Evolutionary conservation across 2,888 invertebrate genomes (phyloP).

Genomic region (Tholera decimalis): DNA sequence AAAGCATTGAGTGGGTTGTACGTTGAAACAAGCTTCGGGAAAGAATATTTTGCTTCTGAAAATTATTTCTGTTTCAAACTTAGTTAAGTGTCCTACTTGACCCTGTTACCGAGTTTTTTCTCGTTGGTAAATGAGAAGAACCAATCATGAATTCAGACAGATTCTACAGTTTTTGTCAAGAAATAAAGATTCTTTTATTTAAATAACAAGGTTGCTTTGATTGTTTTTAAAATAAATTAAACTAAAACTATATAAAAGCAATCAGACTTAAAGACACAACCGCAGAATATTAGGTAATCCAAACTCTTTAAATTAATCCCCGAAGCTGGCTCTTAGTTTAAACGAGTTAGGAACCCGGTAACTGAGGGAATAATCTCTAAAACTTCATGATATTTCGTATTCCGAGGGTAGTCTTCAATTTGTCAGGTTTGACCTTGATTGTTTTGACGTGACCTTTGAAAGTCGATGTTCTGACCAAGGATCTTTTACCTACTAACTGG

Average conservation of each 20-base stretch:
- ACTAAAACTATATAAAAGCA: conserved; percentile 20
- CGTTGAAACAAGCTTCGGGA: conserved; percentile 15
- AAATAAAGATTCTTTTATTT: not conserved
- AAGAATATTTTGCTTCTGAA: conserved; percentile 33
- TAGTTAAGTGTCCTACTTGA: conserved; percentile 3
- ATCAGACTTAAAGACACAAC: conserved; percentile 23
- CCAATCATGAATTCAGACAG: not conserved
- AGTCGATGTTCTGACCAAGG: conserved; percentile 24
- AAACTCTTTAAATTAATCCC: conserved; percentile 53
- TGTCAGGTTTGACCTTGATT: conserved; percentile 41
- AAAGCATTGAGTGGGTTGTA: conserved; percentile 39
- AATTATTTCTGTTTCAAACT: conserved; percentile 25
- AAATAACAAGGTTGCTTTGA: not conserved
- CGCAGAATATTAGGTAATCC: conserved; percentile 24
- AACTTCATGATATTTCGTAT: conserved; percentile 57
- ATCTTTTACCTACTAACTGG: no score
- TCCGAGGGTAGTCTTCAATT: conserved; percentile 50
- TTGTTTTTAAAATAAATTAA: not conserved
- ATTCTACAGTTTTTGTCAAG: not conserved
- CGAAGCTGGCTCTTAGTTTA: conserved; percentile 42
- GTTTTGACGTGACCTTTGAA: conserved; percentile 36
- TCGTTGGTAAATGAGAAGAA: not conserved
- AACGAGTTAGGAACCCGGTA: conserved; percentile 50
- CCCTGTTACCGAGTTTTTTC: conserved; percentile 19
- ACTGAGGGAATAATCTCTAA: conserved; percentile 45